A percentile compares a stretch with the other conserved stretches of the same genome.
Conservation (phyloP, 2,113 vertebrate species). For the Antennarius striatus region DNA sequence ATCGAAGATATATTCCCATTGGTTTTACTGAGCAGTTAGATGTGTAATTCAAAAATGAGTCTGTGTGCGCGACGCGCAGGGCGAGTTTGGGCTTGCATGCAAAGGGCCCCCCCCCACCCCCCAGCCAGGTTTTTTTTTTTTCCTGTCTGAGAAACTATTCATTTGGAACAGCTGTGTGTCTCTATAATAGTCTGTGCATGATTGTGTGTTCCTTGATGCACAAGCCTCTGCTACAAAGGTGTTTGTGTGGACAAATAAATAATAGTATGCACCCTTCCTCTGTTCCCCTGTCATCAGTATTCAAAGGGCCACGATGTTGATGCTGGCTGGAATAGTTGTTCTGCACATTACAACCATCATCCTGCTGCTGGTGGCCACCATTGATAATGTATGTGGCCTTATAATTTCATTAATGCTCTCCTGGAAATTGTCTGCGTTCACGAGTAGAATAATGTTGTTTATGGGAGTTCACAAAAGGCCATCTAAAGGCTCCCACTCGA, state of each 20-base stretch:
- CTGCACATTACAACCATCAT: slow-evolving; percentile 79
- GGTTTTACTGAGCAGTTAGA: background rate
- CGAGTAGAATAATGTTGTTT: background rate
- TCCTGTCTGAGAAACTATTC: slow-evolving; percentile 16
- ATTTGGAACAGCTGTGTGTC: slow-evolving; percentile 30
- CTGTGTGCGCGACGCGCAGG: slow-evolving; percentile 8
- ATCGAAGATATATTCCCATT: too few species aligned
- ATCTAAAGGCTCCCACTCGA: background rate
- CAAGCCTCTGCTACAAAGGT: slow-evolving; percentile 6
- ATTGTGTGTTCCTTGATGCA: background rate
- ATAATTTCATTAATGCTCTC: background rate
- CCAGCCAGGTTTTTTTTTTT: background rate
- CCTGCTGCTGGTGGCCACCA: slow-evolving; percentile 80
- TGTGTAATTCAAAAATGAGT: slow-evolving; percentile 17
- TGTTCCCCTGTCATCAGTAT: slow-evolving; percentile 42
- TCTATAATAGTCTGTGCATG: background rate
- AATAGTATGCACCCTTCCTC: slow-evolving; percentile 32
- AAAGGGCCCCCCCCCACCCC: background rate
- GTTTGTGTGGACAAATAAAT: slow-evolving; percentile 23
- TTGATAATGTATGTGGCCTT: slow-evolving; percentile 77
- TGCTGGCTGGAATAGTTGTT: slow-evolving; percentile 78
- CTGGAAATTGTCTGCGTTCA: background rate
- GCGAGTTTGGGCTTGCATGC: slow-evolving; percentile 54
- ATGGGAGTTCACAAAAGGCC: background rate
- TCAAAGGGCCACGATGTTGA: slow-evolving; percentile 76